These are phyloP conservation scores for Agrotis puta DNA, from an alignment of 2,888 invertebrate genomes.

Conservation along the genomic window DNA sequence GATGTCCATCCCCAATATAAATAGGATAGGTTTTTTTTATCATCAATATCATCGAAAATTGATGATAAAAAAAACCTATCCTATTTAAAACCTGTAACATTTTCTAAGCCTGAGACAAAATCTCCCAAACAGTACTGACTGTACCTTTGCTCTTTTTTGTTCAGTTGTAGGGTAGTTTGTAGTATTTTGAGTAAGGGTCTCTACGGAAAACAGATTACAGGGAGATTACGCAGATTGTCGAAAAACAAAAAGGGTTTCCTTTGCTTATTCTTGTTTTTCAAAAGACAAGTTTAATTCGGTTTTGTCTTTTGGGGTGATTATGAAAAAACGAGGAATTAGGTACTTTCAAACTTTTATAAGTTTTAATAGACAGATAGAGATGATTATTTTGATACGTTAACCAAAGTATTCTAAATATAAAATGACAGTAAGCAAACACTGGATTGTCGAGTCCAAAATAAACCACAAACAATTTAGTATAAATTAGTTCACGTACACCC, in stretches of 20 bases:
- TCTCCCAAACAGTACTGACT: neutral
- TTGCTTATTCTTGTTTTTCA: neutral
- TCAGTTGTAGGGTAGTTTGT: conserved; percentile 12
- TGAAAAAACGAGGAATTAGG: neutral
- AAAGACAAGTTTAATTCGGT: neutral
- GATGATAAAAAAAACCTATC: no score
- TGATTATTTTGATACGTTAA: no score
- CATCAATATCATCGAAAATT: no score
- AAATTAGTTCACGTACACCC: conserved; percentile 34
- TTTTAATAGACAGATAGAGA: no score
- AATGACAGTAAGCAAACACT: neutral
- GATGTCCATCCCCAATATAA: no score
- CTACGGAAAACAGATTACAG: conserved; percentile 45
- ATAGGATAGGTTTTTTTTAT: no score
- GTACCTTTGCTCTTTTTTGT: neutral
- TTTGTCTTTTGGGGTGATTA: neutral
- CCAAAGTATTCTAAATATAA: neutral
- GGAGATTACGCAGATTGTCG: conserved; percentile 30
- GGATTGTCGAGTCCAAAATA: neutral
- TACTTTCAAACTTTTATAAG: no score
- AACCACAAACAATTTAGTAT: neutral
- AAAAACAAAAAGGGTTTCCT: neutral
- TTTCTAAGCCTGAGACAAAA: neutral
- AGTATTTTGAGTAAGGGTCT: conserved; percentile 11
- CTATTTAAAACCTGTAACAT: neutral